Evolutionary conservation across 2,888 invertebrate genomes (phyloP).

Genomic region (Diarsia mendica): DNA sequence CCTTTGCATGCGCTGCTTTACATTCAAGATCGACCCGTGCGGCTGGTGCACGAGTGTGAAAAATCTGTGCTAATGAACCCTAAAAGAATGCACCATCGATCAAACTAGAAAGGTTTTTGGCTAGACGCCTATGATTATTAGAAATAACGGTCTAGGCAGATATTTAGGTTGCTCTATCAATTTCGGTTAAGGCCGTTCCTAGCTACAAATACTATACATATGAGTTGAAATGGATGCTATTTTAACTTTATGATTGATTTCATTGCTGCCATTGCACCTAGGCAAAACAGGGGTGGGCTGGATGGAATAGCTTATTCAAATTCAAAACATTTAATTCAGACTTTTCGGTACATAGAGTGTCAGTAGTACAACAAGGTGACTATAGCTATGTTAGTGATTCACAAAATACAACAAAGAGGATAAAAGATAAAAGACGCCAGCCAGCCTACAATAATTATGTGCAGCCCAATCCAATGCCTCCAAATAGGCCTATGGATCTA

Average conservation of each 20-base stretch:
- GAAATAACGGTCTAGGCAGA: conserved; percentile 7
- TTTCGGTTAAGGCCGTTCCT: conserved; percentile 13
- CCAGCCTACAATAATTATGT: no score
- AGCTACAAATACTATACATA: neutral
- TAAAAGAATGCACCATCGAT: conserved; percentile 23
- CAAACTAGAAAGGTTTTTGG: conserved; percentile 44
- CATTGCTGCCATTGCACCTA: neutral
- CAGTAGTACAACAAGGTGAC: no score
- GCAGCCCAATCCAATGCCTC: no score
- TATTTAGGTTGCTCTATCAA: conserved; percentile 39
- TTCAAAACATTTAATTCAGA: no score
- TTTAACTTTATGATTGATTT: neutral
- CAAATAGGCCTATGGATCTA: no score
- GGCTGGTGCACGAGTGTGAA: no score
- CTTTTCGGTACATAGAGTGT: no score
- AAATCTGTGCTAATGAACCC: conserved; percentile 21
- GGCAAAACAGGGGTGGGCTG: neutral
- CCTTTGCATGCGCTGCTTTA: no score
- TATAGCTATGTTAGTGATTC: no score
- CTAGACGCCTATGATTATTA: conserved; percentile 31
- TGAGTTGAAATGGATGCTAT: neutral
- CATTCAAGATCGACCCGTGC: no score
- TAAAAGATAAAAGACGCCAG: no score
- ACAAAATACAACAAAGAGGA: no score
- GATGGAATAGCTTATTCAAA: neutral